Conservation (phyloP, 2,888 invertebrate genomes). For the Pammene fasciana region DNA sequence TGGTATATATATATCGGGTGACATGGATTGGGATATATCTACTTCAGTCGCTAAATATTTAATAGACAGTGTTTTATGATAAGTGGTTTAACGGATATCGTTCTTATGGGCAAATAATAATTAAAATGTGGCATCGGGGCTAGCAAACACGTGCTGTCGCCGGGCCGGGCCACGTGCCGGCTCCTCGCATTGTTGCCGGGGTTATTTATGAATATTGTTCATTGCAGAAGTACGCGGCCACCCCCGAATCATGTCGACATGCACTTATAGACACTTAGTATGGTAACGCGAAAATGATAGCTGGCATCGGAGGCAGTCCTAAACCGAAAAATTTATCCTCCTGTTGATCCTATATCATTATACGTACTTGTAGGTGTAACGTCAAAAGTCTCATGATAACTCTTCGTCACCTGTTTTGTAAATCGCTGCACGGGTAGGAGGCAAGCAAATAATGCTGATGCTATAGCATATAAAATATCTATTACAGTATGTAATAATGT, state of each 20-base stretch:
- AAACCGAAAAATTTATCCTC: background rate
- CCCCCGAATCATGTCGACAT: constrained; percentile 60
- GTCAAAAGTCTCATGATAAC: too few species aligned
- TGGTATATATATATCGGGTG: too few species aligned
- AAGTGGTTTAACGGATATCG: constrained; percentile 43
- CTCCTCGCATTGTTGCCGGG: constrained; percentile 63
- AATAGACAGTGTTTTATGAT: constrained; percentile 19
- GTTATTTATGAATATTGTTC: constrained; percentile 82
- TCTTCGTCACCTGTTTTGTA: too few species aligned
- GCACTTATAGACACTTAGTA: constrained; percentile 62
- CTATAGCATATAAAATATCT: too few species aligned
- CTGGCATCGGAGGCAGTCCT: background rate
- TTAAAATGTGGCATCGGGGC: constrained; percentile 62
- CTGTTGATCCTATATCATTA: too few species aligned
- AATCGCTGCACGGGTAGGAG: too few species aligned
- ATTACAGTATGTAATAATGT: too few species aligned
- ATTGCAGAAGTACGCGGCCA: constrained; percentile 58
- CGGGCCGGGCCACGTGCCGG: constrained; percentile 55
- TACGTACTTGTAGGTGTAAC: too few species aligned
- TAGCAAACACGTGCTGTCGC: constrained; percentile 55
- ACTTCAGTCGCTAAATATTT: background rate
- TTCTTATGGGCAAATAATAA: constrained; percentile 72
- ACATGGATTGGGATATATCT: too few species aligned
- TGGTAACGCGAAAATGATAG: constrained; percentile 42
- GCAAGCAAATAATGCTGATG: too few species aligned